These are phyloP conservation scores for Myiopsitta monachus DNA, from an alignment of 2,113 vertebrate genomes.

Conservation along the genomic window DNA sequence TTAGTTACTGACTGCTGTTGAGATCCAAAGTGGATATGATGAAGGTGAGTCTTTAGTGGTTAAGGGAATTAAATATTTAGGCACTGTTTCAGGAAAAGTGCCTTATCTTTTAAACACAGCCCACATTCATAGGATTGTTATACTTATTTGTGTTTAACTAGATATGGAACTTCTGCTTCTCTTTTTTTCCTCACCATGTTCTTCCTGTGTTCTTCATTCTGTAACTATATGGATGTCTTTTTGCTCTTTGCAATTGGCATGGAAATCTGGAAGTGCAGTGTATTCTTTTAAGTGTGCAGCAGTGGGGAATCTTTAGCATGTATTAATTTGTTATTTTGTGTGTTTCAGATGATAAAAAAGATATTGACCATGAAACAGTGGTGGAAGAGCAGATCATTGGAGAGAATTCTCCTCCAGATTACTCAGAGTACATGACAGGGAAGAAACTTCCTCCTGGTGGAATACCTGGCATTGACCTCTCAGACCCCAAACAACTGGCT, in stretches of 20 bases:
- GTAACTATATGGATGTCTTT: not conserved
- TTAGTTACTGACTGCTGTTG: not conserved
- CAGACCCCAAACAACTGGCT: constrained; percentile 96
- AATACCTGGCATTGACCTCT: constrained; percentile 96
- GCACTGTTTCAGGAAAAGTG: not conserved
- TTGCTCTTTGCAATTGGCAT: not conserved
- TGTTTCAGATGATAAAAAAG: constrained; percentile 96
- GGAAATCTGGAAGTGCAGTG: not conserved
- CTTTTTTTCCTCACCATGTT: not conserved
- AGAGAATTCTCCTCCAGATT: constrained; percentile 97
- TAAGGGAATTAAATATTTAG: not conserved
- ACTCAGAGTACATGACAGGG: constrained; percentile 98
- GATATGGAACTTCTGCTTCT: not conserved
- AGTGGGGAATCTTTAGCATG: not conserved
- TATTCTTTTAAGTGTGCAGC: not conserved
- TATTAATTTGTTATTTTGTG: constrained; percentile 20
- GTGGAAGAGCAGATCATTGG: constrained; percentile 95
- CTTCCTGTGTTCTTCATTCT: not conserved
- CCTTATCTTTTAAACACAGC: not conserved
- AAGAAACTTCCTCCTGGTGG: constrained; percentile 98
- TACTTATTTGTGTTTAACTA: not conserved
- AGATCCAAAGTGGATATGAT: not conserved
- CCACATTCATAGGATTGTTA: not conserved
- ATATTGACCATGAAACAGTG: constrained; percentile 95
- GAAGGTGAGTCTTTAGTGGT: not conserved